A percentile compares a stretch with the other conserved stretches of the same genome.
Evolutionary conservation across 2,113 vertebrate genomes (phyloP).

Genomic region (Natator depressus): DNA sequence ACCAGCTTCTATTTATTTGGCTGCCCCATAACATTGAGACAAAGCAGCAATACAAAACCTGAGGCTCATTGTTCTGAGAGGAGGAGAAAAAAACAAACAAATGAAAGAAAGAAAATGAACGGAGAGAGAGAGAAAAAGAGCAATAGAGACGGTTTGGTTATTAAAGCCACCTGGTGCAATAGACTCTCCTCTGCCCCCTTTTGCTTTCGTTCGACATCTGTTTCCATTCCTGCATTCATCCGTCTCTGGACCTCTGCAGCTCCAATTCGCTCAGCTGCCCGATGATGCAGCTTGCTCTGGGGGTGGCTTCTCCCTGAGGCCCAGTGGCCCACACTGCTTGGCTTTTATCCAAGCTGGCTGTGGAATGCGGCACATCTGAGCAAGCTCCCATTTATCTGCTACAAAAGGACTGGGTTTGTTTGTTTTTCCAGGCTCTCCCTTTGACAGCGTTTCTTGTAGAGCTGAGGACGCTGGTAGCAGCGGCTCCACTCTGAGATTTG

Average conservation of each 20-base stretch:
- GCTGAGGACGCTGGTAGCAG: neutral
- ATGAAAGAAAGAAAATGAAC: conserved; percentile 23
- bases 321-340: neutral
- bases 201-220: conserved; percentile 26
- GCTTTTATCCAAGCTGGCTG: conserved; percentile 28
- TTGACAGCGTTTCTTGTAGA: conserved; percentile 42
- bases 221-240: neutral
- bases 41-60: conserved; percentile 52
- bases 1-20: neutral
- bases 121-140: neutral
- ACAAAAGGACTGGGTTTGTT: conserved; percentile 24
- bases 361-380: conserved; percentile 27
- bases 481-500: neutral
- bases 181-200: neutral
- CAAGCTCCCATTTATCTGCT: conserved; percentile 50
- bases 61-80: neutral
- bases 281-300: rapidly evolving
- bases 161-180: conserved; percentile 11
- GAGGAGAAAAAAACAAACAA: neutral
- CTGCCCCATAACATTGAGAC: neutral
- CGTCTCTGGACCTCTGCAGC: neutral
- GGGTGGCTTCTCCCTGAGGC: neutral
- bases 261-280: neutral
- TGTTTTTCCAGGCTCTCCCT: conserved; percentile 30
- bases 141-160: conserved; percentile 1